Evolutionary conservation across 2,888 invertebrate species (phyloP), one percentile per base, ranked within the genome.

Genomic region (Calameuta filiformis): DNA sequence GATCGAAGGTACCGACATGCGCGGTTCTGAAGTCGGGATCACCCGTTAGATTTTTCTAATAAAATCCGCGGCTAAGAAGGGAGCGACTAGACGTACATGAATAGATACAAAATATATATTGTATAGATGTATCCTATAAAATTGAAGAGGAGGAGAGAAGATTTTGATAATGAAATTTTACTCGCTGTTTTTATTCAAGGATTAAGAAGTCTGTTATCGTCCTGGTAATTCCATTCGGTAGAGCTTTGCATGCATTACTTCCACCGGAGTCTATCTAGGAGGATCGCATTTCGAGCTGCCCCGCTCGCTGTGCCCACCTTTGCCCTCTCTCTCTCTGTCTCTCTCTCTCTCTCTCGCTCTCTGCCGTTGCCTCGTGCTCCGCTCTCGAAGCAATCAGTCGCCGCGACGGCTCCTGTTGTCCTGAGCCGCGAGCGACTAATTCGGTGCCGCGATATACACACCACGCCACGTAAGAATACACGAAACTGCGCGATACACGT

Each of bases 181-280:
- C 69, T 69, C 69, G 31, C 69, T 33, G 30, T 69, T 69, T 33
- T 31, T 69, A 30, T 33, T 30, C 69, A 69, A 30, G 35, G 73
- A 77, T 68, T 12, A 35, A 68, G 74, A 35, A 33, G 31, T 77
- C 77, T 77, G 74, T 77, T 77, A 77, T 77, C 77, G 35, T 68
- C 15, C 33, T 74, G 68, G 74, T 77, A 74, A 77, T 77, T 73
- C 77, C 68, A 75, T 74, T 77, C 68, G 68, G 68, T 73, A 34
- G 35, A 74, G 77, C 77, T 77, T 77, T 68, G 69, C 77, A 77
- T 77, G 68, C 68, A 77, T 77, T 77, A 74, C 68, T 33, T 69
- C 12, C 15, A 40, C 2, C 69, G 69, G 31, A 34, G 37, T 77
- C 33, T 77, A 35, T 73, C 73, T 6, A 23, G 77, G 73, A 31